phyloP scores from a whole-genome alignment of 2,113 vertebrate species.

The Pontoporia blainvillei region DNA sequence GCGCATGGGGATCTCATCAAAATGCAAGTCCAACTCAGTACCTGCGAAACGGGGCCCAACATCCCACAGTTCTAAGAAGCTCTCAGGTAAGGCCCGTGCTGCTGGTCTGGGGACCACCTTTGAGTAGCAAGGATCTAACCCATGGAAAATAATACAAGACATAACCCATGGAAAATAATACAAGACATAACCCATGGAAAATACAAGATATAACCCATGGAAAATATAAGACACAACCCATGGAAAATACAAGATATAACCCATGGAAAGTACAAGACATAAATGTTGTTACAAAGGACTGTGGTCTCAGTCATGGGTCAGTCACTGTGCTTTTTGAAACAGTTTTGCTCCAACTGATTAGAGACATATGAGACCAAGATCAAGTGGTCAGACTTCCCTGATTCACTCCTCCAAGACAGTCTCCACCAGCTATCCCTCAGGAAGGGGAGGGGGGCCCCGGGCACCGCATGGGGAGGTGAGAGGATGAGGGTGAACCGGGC shows the following conservation, averaged over 20 bases:
- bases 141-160: fast-evolving
- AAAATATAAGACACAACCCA: too few relatives aligned
- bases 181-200: too few relatives aligned
- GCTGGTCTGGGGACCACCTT: fast-evolving
- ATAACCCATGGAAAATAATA: fast-evolving
- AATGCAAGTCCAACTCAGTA: background rate
- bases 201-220: fast-evolving
- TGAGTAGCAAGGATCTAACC: fast-evolving
- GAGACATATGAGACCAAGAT: background rate
- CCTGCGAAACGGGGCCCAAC: background rate
- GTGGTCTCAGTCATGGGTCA: background rate
- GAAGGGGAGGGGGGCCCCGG: fast-evolving
- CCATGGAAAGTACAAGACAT: fast-evolving
- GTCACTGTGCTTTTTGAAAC: background rate
- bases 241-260: fast-evolving
- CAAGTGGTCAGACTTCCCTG: too few relatives aligned
- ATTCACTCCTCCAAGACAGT: fast-evolving
- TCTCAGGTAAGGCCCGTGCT: fast-evolving
- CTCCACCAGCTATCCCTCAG: too few relatives aligned
- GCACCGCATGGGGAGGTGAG: fast-evolving
- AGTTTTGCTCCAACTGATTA: background rate
- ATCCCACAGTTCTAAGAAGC: background rate
- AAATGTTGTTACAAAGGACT: fast-evolving
- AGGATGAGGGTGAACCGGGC: fast-evolving
- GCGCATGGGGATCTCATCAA: fast-evolving